These are phyloP conservation scores for Tragelaphus imberbis DNA, from an alignment of 2,113 vertebrate genomes.

Conservation along the genomic window DNA sequence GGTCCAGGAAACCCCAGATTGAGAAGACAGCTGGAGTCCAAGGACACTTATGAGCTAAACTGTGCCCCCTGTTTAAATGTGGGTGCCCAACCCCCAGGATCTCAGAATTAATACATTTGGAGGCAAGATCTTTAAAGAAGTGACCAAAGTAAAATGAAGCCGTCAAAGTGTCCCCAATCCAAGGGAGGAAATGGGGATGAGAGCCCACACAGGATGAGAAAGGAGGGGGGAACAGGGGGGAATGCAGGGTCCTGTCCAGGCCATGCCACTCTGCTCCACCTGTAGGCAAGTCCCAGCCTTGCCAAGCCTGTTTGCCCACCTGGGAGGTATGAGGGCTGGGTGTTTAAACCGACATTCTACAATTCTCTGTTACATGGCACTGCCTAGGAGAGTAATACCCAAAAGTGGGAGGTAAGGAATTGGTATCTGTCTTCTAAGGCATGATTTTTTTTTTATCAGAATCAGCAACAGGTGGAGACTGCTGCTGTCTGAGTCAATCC, in stretches of 20 bases:
- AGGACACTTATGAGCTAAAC: neutral
- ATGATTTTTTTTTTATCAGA: neutral
- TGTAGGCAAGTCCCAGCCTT: neutral
- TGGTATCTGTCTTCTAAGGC: neutral
- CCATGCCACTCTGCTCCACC: neutral
- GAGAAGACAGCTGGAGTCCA: neutral
- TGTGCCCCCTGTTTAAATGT: neutral
- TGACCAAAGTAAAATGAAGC: neutral
- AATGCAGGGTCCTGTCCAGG: neutral
- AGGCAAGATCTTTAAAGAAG: neutral
- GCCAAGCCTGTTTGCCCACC: neutral
- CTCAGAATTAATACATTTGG: neutral
- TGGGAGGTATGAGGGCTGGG: neutral
- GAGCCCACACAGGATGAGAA: neutral
- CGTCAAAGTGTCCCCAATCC: neutral
- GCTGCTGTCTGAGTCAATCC: neutral
- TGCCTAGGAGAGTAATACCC: neutral
- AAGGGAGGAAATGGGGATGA: neutral
- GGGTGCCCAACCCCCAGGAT: neutral
- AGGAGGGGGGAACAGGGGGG: neutral
- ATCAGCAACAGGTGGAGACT: neutral
- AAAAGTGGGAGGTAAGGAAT: neutral
- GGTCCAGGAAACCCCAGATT: neutral
- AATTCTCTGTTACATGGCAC: neutral
- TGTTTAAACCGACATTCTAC: neutral